Evolutionary conservation across 2,888 invertebrate genomes (phyloP).

Genomic region (Ichneumon xanthorius): DNA sequence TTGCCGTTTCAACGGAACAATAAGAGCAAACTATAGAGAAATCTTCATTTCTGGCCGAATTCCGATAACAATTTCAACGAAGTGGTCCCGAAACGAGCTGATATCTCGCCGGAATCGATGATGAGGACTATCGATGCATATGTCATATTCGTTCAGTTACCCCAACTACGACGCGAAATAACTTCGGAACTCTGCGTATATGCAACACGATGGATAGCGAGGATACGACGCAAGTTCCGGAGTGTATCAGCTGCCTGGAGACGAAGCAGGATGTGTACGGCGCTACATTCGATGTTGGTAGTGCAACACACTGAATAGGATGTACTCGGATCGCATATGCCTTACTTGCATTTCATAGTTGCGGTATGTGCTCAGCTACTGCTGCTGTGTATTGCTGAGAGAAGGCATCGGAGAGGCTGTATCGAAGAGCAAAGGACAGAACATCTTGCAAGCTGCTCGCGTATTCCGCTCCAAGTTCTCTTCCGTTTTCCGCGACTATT

Average conservation of each 20-base stretch:
- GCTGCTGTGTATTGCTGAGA: background rate
- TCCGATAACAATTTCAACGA: background rate
- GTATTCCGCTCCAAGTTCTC: constrained; percentile 44
- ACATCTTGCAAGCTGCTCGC: constrained; percentile 57
- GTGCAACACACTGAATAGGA: constrained; percentile 8
- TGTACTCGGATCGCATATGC: constrained; percentile 14
- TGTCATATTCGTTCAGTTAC: constrained; percentile 27
- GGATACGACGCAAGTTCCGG: background rate
- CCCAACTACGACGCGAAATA: constrained; percentile 36
- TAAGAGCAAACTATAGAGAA: constrained; percentile 1
- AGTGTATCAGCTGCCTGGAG: background rate
- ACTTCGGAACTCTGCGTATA: constrained; percentile 31
- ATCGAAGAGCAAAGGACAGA: background rate
- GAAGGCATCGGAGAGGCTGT: constrained; percentile 8
- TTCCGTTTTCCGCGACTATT: constrained; percentile 29
- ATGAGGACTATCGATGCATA: constrained; percentile 53
- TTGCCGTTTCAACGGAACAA: background rate
- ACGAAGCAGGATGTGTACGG: background rate
- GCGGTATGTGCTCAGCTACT: constrained; percentile 22
- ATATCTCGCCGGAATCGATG: constrained; percentile 10
- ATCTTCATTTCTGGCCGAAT: constrained; percentile 32
- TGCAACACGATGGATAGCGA: background rate
- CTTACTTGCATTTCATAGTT: constrained; percentile 25
- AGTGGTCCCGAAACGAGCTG: background rate
- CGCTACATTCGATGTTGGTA: background rate